Base-by-base conservation (phyloP, 2,888 invertebrate species). In the Apodemia zela region DNA sequence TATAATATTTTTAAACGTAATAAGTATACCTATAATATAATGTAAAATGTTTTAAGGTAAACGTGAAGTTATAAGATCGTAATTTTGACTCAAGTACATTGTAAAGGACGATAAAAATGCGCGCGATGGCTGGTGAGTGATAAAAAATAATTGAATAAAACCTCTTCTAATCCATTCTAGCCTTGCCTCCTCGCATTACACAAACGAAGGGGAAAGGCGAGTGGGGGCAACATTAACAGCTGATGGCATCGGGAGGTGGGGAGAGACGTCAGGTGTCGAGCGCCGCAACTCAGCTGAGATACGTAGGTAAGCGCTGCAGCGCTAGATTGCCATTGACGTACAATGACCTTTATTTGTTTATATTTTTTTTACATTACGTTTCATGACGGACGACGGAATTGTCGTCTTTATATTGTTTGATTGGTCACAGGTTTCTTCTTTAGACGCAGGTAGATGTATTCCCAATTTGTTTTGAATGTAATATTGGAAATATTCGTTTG, bases 171-270 rank as follows among this genome's bases (percentile, higher is more conserved):
- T 77, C 79, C 81, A 76, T 74, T 79, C 73, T 70, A 72, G 80
- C 84, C 88, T 77, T 73, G 77, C 79, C 84, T 88, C 89, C 90
- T 80, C 87, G 72, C 84, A 88, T 91, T 89, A 89, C 89, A 86
- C 91, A 87, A 91, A 91, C 90, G 92, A 91, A 92, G 92, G 91
- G 90, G 91, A 91, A 92, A 91, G 91, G 87, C 73, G 81, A 78
- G 77, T 78, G 81, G 83, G 80, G 74, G 80, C 70, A 73, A 84
- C 85, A 89, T 90, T 90, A 90, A 90, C 90, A 90, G 90, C 90
- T 90, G 90, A 91, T 87, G 88, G 83, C 83, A 70, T 81, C 76
- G 81, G 79, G 67, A 72, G 72, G 69, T 72, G 68, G 73, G 77
- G 73, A 72, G 66, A 78, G 84, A 85, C 87, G 89, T 88, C 89